Evolutionary conservation across 1,140 invertebrate species (phyloP).

Genomic region (Bathynomus jamesi): DNA sequence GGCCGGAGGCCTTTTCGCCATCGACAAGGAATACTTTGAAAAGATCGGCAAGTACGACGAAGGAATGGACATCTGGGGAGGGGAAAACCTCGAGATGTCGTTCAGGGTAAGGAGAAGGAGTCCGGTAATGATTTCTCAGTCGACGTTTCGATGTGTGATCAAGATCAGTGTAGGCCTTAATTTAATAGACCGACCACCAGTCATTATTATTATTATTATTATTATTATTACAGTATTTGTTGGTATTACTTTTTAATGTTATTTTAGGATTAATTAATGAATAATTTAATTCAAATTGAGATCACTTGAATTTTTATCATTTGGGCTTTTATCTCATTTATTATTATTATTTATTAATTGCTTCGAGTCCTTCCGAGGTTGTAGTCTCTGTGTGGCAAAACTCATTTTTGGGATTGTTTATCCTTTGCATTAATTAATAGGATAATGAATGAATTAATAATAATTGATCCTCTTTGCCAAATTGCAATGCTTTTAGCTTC

Average conservation of each 20-base stretch:
- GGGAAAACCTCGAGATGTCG: conserved; percentile 98
- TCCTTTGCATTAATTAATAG: no score
- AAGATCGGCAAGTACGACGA: conserved; percentile 95
- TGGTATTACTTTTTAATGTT: background rate
- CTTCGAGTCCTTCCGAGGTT: no score
- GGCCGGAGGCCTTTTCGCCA: conserved; percentile 97
- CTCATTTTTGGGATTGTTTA: no score
- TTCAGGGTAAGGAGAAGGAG: conserved; percentile 72
- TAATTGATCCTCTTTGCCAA: no score
- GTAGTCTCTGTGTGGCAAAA: no score
- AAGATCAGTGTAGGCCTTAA: background rate
- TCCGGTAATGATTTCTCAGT: no score
- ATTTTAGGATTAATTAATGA: no score
- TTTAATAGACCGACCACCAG: background rate
- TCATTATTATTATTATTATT: conserved; percentile 1
- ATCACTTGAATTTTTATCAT: background rate
- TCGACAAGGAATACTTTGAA: conserved; percentile 94
- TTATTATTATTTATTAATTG: background rate
- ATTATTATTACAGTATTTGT: background rate
- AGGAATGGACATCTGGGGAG: conserved; percentile 99
- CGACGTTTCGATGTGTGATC: background rate
- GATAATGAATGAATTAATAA: no score
- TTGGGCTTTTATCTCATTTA: background rate
- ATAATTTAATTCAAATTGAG: no score
- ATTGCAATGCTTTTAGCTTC: no score